Conservation (phyloP, 2,797 vertebrate genomes). For the Alosa sapidissima region DNA sequence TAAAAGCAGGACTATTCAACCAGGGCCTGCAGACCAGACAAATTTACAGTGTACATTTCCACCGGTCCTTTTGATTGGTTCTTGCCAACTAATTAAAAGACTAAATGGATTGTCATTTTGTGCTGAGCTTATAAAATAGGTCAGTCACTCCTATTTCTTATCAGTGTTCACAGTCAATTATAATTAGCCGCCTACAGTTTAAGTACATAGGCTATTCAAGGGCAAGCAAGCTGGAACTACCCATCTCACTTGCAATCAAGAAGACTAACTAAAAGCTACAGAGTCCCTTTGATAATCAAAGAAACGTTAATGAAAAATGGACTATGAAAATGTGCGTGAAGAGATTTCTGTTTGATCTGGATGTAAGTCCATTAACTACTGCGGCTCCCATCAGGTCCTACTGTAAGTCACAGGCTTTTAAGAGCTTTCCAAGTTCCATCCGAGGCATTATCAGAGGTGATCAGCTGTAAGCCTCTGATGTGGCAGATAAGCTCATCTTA, state of each 20-base stretch:
- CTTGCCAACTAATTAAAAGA: not conserved
- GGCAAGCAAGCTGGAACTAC: not conserved
- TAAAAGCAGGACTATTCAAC: not conserved
- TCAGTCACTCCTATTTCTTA: not conserved
- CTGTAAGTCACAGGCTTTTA: not conserved
- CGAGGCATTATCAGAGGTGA: not conserved
- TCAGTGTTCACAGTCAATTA: not conserved
- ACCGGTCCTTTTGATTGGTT: not conserved
- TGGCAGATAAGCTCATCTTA: not conserved
- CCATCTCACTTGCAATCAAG: not conserved
- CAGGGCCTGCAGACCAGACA: not conserved
- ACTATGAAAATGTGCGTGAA: not conserved
- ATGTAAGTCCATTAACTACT: not conserved
- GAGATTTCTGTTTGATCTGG: not conserved
- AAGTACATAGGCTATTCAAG: not conserved
- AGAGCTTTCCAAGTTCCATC: not conserved
- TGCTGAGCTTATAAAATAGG: not conserved
- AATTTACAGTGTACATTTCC: not conserved
- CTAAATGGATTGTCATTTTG: slow-evolving; percentile 1
- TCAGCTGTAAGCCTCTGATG: too few species aligned
- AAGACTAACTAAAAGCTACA: not conserved
- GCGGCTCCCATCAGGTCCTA: not conserved
- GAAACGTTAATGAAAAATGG: not conserved
- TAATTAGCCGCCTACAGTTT: not conserved
- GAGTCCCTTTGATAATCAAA: not conserved